phyloP scores from a whole-genome alignment of 2,888 invertebrate species.

The Acanthoscelides obtectus region DNA sequence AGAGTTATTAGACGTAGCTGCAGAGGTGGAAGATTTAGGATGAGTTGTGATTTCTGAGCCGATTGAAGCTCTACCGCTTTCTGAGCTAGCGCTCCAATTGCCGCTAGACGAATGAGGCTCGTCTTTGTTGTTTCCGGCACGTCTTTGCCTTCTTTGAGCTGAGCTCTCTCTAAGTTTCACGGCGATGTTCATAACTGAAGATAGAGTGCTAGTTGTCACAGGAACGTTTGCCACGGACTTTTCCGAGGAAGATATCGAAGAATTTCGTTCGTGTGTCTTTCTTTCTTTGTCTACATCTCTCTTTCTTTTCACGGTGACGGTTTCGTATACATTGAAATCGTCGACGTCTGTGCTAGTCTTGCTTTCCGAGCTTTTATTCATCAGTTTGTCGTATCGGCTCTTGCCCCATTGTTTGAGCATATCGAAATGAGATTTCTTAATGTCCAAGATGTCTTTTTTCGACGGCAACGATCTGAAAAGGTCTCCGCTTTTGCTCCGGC shows the following conservation, averaged over 20 bases:
- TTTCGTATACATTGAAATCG: constrained; percentile 63
- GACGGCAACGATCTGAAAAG: constrained; percentile 51
- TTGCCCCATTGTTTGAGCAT: constrained; percentile 82
- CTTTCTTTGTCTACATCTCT: constrained; percentile 59
- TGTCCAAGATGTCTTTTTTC: constrained; percentile 55
- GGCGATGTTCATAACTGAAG: constrained; percentile 55
- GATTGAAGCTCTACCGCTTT: constrained; percentile 80
- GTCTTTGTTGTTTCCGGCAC: constrained; percentile 64
- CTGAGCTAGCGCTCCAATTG: constrained; percentile 92
- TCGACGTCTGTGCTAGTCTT: constrained; percentile 47
- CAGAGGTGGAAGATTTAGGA: constrained; percentile 64
- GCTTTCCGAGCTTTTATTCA: constrained; percentile 59
- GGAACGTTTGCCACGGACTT: constrained; percentile 60
- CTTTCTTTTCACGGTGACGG: constrained; percentile 57
- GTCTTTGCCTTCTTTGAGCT: constrained; percentile 63
- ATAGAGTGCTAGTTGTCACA: constrained; percentile 51
- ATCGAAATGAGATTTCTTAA: constrained; percentile 68
- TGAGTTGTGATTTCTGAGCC: constrained; percentile 76
- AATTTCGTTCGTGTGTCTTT: constrained; percentile 72
- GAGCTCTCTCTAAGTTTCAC: constrained; percentile 77
- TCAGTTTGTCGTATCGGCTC: constrained; percentile 70
- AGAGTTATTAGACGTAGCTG: constrained; percentile 65
- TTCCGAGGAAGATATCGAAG: constrained; percentile 67
- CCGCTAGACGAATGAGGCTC: constrained; percentile 88
- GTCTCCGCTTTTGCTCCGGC: constrained; percentile 72